Base-by-base conservation (phyloP, 1,140 invertebrate species). In the Bombus impatiens region DNA sequence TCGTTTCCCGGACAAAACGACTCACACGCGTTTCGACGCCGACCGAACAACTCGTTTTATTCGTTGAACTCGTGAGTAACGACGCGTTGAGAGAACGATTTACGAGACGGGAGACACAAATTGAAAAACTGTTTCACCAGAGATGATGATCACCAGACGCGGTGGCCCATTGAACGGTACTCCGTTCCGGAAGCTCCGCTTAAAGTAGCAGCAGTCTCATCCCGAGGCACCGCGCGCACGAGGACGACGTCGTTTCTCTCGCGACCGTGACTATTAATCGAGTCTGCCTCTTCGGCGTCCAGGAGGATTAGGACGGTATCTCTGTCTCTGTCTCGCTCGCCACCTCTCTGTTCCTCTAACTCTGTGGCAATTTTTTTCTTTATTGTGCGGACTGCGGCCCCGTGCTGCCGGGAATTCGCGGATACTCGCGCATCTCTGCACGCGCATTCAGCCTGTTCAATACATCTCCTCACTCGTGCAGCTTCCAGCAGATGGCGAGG, bases 371-470 rank as follows among this genome's bases (percentile, higher is more conserved):
- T 94, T 95, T 95, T 95, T 91, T 88, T 86, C 90, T 85, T 91
- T 90, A 91, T 91, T 93, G 92, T 94, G 93, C 93, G 93, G 92
- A 95, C 94, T 95, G 94, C 94, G 92, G 91, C 87, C 92, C 94
- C 91, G 93, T 93, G 91, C 92, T 93, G 93, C 93, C 93, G 92
- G 91, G 92, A 92, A 92, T 93, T 93, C 92, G 88, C 92, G 91
- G 93, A 92, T 94, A 92, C 92, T 94, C 93, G 95, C 94, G 95
- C 95, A 95, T 93, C 93, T 92, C 90, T 88, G 88, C 91, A 91
- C 93, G 95, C 95, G 95, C 95, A 95, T 94, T 93, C 92, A 91
- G 93, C 90, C 94, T 95, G 94, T 95, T 95, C 95, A 95, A 95
- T 95, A 95, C 94, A 93, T 94, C 93, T 92, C 92, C 75, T 83